These are phyloP conservation scores for Rhaphigaster nebulosa DNA, from an alignment of 2,888 invertebrate genomes.

Conservation along the genomic window DNA sequence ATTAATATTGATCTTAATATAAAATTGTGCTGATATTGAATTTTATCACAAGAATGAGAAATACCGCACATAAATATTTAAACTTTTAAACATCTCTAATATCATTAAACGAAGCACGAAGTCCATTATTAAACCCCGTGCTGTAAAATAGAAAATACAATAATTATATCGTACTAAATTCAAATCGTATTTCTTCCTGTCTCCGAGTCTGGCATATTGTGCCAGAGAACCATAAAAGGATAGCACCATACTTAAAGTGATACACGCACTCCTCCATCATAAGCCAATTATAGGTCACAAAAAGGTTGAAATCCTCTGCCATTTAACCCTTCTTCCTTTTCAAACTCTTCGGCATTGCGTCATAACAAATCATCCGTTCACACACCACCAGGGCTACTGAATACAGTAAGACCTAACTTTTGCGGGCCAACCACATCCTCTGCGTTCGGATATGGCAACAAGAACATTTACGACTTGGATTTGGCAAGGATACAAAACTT, in stretches of 20 bases:
- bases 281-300: not conserved
- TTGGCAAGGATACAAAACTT: not conserved
- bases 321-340: conserved; percentile 22
- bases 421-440: not conserved
- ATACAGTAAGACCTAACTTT: not conserved
- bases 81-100: no score
- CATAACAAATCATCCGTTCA: not conserved
- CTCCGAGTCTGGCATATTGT: not conserved
- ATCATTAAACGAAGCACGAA: not conserved
- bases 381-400: not conserved
- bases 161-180: not conserved
- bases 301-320: conserved; percentile 3
- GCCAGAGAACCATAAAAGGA: not conserved
- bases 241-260: not conserved
- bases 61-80: not conserved
- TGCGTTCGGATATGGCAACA: not conserved
- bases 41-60: no score
- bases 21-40: no score
- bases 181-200: not conserved
- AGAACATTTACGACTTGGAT: not conserved
- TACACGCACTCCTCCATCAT: not conserved
- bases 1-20: no score
- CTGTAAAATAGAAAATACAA: not conserved
- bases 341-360: not conserved
- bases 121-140: not conserved